These are phyloP conservation scores for Anoura caudifer DNA, from an alignment of 2,113 vertebrate species.

Conservation along the genomic window DNA sequence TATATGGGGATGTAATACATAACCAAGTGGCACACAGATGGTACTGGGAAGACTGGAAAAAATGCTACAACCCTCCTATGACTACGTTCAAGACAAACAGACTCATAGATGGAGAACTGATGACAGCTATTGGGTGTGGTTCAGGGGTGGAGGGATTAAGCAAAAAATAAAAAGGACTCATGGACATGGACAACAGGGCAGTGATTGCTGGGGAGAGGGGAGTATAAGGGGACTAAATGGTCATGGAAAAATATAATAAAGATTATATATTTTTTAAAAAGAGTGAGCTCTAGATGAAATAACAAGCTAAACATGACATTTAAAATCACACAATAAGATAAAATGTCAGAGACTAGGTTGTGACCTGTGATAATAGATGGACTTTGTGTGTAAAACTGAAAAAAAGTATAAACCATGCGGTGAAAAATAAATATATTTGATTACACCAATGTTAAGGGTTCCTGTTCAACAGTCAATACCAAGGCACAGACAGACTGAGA, in stretches of 20 bases:
- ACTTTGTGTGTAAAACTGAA: not conserved
- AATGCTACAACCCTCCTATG: not conserved
- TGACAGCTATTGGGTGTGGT: too few species aligned
- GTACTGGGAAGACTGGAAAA: not conserved
- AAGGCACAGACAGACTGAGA: not conserved
- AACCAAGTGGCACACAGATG: not conserved
- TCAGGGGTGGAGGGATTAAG: too few species aligned
- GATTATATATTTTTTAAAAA: too few species aligned
- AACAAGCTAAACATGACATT: not conserved
- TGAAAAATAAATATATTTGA: not conserved
- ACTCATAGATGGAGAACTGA: too few species aligned
- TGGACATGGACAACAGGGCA: too few species aligned
- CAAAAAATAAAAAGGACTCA: too few species aligned
- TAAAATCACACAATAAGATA: conserved; percentile 1
- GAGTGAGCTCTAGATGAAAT: not conserved
- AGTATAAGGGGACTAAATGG: too few species aligned
- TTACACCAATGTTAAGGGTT: not conserved
- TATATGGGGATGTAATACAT: not conserved
- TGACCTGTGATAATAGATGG: not conserved
- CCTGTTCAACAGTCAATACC: not conserved
- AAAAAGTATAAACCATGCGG: not conserved
- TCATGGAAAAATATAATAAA: too few species aligned
- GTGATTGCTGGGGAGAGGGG: too few species aligned
- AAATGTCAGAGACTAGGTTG: not conserved
- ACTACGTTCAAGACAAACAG: not conserved